A percentile compares a stretch with the other conserved stretches of the same genome.
Evolutionary conservation across 1,140 invertebrate species (phyloP).

Genomic region (Drosophila setifemur): DNA sequence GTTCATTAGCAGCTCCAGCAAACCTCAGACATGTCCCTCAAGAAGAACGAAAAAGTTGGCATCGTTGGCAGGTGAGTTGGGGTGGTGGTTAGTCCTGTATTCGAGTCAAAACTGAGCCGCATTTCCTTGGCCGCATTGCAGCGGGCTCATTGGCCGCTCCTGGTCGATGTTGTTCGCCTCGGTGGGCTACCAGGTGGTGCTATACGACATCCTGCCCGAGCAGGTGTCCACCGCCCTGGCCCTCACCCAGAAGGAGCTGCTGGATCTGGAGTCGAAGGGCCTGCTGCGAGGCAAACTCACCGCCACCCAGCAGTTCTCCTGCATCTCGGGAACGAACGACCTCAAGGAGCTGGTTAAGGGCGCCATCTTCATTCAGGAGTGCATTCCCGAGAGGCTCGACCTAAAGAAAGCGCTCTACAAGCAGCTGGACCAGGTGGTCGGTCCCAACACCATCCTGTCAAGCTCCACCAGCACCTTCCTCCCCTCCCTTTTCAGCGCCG

Average conservation of each 20-base stretch:
- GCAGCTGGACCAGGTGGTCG: constrained; percentile 89
- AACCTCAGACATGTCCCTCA: constrained; percentile 46
- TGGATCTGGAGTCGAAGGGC: constrained; percentile 87
- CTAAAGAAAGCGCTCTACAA: constrained; percentile 92
- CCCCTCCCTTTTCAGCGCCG: constrained; percentile 92
- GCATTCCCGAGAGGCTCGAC: constrained; percentile 94
- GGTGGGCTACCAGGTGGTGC: constrained; percentile 92
- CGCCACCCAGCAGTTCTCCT: constrained; percentile 88
- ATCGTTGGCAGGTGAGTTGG: constrained; percentile 86
- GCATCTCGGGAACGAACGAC: constrained; percentile 89
- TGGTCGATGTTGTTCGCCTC: constrained; percentile 98
- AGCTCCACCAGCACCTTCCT: constrained; percentile 96
- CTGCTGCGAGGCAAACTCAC: constrained; percentile 89
- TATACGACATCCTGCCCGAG: constrained; percentile 92
- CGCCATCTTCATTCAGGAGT: constrained; percentile 93
- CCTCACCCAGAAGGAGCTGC: constrained; percentile 89
- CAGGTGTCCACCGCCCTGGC: constrained; percentile 89
- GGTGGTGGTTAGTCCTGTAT: background rate
- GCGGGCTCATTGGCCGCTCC: constrained; percentile 95
- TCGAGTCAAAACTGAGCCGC: background rate
- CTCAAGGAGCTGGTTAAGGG: constrained; percentile 87
- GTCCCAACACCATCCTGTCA: constrained; percentile 90
- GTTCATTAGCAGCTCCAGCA: background rate
- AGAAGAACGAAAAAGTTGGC: constrained; percentile 85
- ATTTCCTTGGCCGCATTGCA: background rate